Base-by-base conservation (phyloP, 2,113 vertebrate genomes). In the Xiphorhynchus elegans region DNA sequence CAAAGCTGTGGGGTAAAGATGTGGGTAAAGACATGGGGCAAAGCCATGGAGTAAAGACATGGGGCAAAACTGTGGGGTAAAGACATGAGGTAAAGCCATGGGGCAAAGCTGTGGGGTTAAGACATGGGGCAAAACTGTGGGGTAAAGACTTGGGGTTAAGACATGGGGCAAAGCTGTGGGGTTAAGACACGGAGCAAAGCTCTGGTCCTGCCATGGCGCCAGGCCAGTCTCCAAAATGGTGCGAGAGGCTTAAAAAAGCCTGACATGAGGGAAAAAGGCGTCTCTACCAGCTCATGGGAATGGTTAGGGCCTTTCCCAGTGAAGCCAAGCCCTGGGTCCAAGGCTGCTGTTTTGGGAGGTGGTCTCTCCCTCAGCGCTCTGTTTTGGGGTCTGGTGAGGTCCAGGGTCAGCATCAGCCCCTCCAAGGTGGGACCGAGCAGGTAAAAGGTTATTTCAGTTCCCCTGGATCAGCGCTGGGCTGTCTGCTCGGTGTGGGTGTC, bases 251-350 rank as follows among this genome's bases (percentile, higher is more conserved):
- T 19, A 18, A 50, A 67, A 60, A 81, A 37, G 11, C 29, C 33
- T 56, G 33, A 24, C 1, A 0, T 19, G 37, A 80, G 25, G 39
- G 2, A 4, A 11, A 68, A 35, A 6, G 15, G 1, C 7, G 12
- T 66, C 19, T 31, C 24, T 46, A 2, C 4, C 0, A 1, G 20
- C 35, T 59, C 9, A 6, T 4, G 7, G 16, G 19, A 84, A 40
- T 40, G 67, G 49, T 47, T n/a, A 33, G 21, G 39, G 49, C 37
- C 37, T 83, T 35, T 37, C 6, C 7, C 1, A 1, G 46, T 0
- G 0, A 49, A 2, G 2, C 17, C 21, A 26, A 81, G 31, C n/a
- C 31, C 42, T 0, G 1, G 14, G 2, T 3, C 13, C 10, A 3
- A 3, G 18, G 42, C 31, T 16, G 4, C 77, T 68, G 23, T 67